Base-by-base conservation (phyloP, 2,888 invertebrate genomes). In the Aleiodes leptofemur region DNA sequence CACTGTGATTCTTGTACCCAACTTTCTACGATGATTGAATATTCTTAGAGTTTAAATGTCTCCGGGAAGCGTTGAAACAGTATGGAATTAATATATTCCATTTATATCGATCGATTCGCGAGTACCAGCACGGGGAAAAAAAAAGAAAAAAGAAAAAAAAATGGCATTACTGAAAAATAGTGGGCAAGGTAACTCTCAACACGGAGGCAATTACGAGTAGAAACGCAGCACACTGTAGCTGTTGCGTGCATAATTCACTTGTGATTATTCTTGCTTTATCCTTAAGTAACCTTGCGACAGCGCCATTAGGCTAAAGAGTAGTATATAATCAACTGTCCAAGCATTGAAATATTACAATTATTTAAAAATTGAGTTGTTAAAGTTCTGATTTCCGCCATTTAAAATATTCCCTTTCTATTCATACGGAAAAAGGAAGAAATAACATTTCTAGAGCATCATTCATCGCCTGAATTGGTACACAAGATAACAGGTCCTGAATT, bases 241-340 rank as follows among this genome's bases (percentile, higher is more conserved):
- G n/a, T 69, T 61, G 68, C 74, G 74, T 74, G 74, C 69, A 74
- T 74, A 69, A 74, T 74, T 69, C 31, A 74, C 53, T 61, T 16
- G 53, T 53, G 43, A 51, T 72, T 72, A 64, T 56, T 53, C 23
- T 11, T 38, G 16, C 14, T 57, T 69, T 73, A 74, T 74, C 69
- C 69, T 69, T 74, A 48, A 57, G 31, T 57, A 74, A 69, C 74
- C 74, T 74, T 74, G 74, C 51, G 69, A 64, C 16, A 43, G 61
- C 6, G 16, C 38, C 61, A 64, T 64, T n/a, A 43, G 9, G 48
- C 23, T 64, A 38, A 16, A 48, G 48, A 7, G 13, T 14, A 13
- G 43, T 14, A 16, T 64, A 48, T 48, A 64, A 14, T n/a, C 61
- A 13, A 57, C 13, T 59, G 34, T 48, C 48, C 16, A 23, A 64